Evolutionary conservation across 2,797 vertebrate species (phyloP), one percentile per base, ranked within the genome.

Genomic region (Micropoecilia bifurca): DNA sequence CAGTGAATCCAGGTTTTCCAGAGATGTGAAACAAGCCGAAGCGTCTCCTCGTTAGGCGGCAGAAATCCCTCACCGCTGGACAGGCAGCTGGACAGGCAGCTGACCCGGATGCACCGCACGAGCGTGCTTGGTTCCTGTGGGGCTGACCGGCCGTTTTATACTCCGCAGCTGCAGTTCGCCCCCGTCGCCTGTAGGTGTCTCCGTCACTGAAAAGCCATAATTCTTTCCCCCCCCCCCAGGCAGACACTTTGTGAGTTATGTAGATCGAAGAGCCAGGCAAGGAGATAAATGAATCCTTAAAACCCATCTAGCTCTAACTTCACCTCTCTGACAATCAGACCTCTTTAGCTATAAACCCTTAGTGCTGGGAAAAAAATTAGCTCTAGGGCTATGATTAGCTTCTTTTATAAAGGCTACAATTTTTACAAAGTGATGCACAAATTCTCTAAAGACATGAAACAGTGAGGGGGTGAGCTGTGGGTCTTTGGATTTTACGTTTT

Each of bases 121-220:
- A 83, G 76, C 82, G 5, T 30, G 81, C 80, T 59, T 73, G 87
- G 77, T 79, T 30, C 0, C 57, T 71, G 66, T 3, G 80, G 0
- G 0, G 45, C 76, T 46, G 53, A 36, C 77, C 84, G 78, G 48
- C 33, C 45, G 74, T 90, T 94, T 92, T 94, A 94, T 92, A 92
- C 39, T 4, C 25, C 12, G 2, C 75, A 47, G 75, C 86, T 92
- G 92, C 87, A 87, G 39, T 0, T 39, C 0, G 78, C 79, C 61
- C 57, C 3, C 71, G 3, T 45, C 7, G 57, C 91, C 91, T 90
- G 80, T 90, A 85, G 92, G 90, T 75, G 93, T 89, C 89, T 88
- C 90, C 63, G 69, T 74, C 43, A n/a, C 25, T 50, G 25, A 55
- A 73, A 75, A 59, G n/a, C 76, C 55, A 10, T 22, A 1, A 73